Percentiles rank a stretch among this genome's conserved stretches.
Conservation (phyloP, 1,140 invertebrate species). For the Subanguina moxae region DNA sequence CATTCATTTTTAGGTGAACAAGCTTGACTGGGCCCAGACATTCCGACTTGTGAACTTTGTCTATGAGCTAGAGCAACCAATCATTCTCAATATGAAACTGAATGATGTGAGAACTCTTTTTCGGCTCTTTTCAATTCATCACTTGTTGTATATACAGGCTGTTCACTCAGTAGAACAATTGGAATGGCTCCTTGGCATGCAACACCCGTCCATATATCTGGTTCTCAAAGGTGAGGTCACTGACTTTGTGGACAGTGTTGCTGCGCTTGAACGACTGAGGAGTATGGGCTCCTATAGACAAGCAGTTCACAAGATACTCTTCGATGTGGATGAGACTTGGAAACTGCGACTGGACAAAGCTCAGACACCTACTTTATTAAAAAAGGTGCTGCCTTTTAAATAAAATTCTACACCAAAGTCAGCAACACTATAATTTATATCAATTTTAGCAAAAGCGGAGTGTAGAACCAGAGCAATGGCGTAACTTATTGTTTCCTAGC, state of each 20-base stretch:
- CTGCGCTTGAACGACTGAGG: constrained; percentile 14
- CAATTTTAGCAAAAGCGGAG: constrained; percentile 27
- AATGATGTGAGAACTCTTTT: constrained; percentile 31
- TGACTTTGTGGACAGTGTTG: constrained; percentile 47
- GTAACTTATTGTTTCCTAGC: constrained; percentile 27
- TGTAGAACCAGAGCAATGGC: constrained; percentile 30
- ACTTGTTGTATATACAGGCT: constrained; percentile 11
- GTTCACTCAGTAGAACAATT: constrained; percentile 29
- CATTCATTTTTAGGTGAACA: constrained; percentile 11
- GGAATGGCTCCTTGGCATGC: constrained; percentile 42
- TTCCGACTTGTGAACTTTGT: constrained; percentile 36
- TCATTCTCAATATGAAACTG: constrained; percentile 44
- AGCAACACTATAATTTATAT: background rate
- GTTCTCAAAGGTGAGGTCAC: constrained; percentile 36
- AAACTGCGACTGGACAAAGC: constrained; percentile 17
- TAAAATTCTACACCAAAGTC: background rate
- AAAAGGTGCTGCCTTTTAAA: background rate
- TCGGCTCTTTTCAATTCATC: background rate
- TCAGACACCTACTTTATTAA: background rate
- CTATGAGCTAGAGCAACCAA: constrained; percentile 32
- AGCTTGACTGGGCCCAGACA: constrained; percentile 38
- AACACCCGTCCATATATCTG: constrained; percentile 37
- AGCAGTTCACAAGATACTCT: constrained; percentile 26
- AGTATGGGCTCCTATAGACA: background rate
- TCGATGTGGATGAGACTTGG: constrained; percentile 43